A percentile compares a stretch with the other conserved stretches of the same genome.
Evolutionary conservation across 2,113 vertebrate genomes (phyloP).

Genomic region (Myiopsitta monachus): DNA sequence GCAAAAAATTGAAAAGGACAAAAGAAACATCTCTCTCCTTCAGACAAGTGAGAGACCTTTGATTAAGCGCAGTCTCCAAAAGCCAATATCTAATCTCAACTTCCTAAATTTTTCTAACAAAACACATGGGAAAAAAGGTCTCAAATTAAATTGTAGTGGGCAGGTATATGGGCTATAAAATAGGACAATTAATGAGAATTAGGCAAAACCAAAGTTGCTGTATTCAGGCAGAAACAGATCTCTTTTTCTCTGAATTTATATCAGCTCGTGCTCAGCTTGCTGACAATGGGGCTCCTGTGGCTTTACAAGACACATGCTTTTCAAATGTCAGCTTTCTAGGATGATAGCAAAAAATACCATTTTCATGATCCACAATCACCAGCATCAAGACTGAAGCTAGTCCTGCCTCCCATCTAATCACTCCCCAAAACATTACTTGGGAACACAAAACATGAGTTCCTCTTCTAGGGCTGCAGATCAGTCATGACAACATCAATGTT

Average conservation of each 20-base stretch:
- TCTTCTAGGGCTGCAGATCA: neutral
- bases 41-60: neutral
- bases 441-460: neutral
- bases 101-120: neutral
- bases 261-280: neutral
- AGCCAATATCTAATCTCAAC: neutral
- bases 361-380: neutral
- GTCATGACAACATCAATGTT: neutral
- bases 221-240: neutral
- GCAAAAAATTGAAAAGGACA: neutral
- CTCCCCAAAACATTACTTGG: neutral
- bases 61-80: neutral
- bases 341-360: neutral
- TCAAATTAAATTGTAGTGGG: neutral
- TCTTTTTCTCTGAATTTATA: neutral
- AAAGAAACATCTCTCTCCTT: neutral
- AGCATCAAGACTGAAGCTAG: neutral
- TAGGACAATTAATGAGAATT: neutral
- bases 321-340: neutral
- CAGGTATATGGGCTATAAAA: neutral
- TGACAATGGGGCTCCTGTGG: neutral
- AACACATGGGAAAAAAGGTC: neutral
- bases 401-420: neutral
- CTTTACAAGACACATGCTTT: neutral
- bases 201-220: neutral